phyloP scores from a whole-genome alignment of 2,113 vertebrate genomes.

The Megaceryle torquata region DNA sequence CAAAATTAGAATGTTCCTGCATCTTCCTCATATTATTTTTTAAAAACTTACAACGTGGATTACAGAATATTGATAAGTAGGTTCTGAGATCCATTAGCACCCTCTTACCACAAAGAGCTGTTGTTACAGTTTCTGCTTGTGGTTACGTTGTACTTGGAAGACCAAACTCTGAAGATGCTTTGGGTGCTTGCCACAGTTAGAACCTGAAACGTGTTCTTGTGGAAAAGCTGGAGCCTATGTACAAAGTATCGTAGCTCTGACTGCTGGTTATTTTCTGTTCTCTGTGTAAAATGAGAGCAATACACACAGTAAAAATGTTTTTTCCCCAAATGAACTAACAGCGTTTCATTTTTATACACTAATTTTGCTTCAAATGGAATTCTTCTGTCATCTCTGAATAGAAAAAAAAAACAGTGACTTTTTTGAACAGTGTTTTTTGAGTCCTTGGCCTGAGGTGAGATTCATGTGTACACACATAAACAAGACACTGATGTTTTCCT shows the following conservation, averaged over 20 bases:
- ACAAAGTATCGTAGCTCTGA: background rate
- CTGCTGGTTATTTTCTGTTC: background rate
- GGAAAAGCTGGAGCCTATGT: background rate
- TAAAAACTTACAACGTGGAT: background rate
- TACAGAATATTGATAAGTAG: background rate
- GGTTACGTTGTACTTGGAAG: background rate
- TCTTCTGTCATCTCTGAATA: background rate
- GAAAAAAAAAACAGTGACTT: background rate
- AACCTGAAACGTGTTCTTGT: background rate
- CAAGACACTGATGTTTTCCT: background rate
- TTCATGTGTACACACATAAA: background rate
- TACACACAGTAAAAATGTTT: background rate
- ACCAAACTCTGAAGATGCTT: background rate
- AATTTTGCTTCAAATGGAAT: background rate
- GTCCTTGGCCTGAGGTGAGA: background rate
- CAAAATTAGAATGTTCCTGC: background rate
- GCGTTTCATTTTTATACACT: background rate
- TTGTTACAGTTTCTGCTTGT: accelerated
- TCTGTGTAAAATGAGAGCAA: background rate
- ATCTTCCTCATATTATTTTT: background rate
- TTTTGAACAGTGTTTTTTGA: background rate
- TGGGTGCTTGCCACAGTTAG: background rate
- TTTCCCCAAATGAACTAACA: background rate
- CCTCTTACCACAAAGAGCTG: background rate
- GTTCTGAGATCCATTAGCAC: background rate